Evolutionary conservation across 2,113 vertebrate genomes (phyloP).

Genomic region (Silurus meridionalis): DNA sequence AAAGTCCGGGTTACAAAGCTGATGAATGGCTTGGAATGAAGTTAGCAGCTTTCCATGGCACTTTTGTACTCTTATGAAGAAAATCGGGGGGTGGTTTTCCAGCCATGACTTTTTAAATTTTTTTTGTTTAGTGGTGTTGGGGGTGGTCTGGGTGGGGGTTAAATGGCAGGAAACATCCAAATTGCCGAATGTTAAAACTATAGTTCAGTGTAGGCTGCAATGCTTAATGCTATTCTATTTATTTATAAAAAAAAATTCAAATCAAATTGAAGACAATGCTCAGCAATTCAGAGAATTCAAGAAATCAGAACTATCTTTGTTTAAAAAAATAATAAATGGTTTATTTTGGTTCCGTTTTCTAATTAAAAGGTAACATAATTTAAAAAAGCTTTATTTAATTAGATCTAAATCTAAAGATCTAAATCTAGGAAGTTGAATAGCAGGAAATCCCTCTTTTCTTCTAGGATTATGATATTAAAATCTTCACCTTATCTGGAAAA

Average conservation of each 20-base stretch:
- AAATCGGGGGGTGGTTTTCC: conserved; percentile 12
- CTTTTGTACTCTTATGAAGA: conserved; percentile 25
- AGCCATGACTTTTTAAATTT: neutral
- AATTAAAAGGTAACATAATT: neutral
- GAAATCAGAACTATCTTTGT: neutral
- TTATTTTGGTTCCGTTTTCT: neutral
- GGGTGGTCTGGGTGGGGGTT: neutral
- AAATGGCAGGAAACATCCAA: neutral
- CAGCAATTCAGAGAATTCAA: neutral
- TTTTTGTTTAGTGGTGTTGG: too few species aligned
- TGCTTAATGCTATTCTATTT: neutral
- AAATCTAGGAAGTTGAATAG: neutral
- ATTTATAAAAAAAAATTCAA: too few species aligned
- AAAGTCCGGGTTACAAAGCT: conserved; percentile 15
- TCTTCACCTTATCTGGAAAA: conserved; percentile 15
- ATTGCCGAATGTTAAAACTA: neutral
- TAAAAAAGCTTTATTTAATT: neutral
- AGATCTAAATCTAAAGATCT: neutral
- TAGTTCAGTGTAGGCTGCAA: neutral
- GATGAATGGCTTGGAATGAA: conserved; percentile 30
- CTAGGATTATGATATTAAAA: neutral
- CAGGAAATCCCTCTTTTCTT: neutral
- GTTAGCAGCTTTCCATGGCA: conserved; percentile 45
- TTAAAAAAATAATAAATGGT: neutral
- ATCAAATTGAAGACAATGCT: neutral